Percentiles rank a stretch among this genome's conserved stretches.
Conservation (phyloP, 2,113 vertebrate species). For the Triplophysa siluroides region DNA sequence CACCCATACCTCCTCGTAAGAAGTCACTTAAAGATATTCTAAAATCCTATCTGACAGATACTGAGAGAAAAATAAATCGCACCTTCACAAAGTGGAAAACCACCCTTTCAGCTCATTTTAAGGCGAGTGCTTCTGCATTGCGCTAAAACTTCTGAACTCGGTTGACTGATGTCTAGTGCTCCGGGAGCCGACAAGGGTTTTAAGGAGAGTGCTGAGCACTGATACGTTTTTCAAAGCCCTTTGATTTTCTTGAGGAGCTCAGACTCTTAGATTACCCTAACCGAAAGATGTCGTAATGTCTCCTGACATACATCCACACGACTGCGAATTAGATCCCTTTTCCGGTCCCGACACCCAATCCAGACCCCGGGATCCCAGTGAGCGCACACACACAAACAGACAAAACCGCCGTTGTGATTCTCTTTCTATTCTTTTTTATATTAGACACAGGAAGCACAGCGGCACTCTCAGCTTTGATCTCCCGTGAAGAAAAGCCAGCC, state of each 20-base stretch:
- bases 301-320: constrained; percentile 69
- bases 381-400: constrained; percentile 42
- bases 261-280: constrained; percentile 61
- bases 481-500: constrained; percentile 64
- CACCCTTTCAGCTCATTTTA: background rate
- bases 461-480: constrained; percentile 68
- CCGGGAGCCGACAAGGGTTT: constrained; percentile 47
- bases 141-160: constrained; percentile 40
- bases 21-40: background rate
- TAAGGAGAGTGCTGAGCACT: constrained; percentile 36
- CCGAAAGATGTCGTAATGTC: constrained; percentile 67
- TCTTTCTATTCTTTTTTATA: constrained; percentile 52
- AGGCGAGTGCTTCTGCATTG: background rate
- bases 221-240: constrained; percentile 42
- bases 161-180: constrained; percentile 48
- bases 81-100: background rate
- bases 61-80: background rate
- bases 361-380: constrained; percentile 45
- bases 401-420: constrained; percentile 56
- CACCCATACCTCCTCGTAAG: background rate
- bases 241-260: constrained; percentile 39
- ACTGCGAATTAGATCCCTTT: constrained; percentile 61
- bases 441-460: constrained; percentile 54
- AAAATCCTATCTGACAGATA: background rate
- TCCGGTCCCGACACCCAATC: constrained; percentile 63